Evolutionary conservation across 1,140 invertebrate genomes (phyloP), one percentile per base, ranked within the genome.

Genomic region (Hyphantria cunea): DNA sequence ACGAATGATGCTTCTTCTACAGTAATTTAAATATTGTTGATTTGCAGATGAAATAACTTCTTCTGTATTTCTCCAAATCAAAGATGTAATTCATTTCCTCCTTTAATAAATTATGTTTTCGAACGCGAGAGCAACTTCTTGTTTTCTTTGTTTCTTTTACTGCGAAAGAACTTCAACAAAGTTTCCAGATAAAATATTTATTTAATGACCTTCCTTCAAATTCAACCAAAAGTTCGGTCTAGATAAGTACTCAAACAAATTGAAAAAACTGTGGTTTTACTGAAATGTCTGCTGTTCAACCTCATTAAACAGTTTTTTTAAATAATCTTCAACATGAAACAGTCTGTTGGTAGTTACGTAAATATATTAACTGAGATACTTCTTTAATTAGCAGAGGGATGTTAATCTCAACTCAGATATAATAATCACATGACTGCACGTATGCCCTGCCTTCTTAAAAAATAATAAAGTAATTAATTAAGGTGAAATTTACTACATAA

Each of bases 141-240:
- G 45, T 63, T 66, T 66, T 66, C 66, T 67, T 68, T 72, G 61
- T 68, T 49, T 49, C 41, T 44, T 13, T 25, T 25, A 25, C 17
- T 25, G 2, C 17, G 17, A 5, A 25, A 5, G 17, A 80, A 76
- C 45, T 68, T 76, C 56, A 12, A 45, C 48, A 58, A 70, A 66
- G 52, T 74, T 71, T 64, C 41, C 44, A 63, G 52, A 54, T 37
- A 54, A 17, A 51, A 66, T 81, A 68, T 77, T 79, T 78, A 77
- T 76, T 77, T 79, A 81, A 81, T 81, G 74, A 74, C 64, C 62
- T 54, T 64, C 64, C 75, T 72, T 72, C 68, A 41, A 58, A 49
- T 65, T 54, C 49, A n/a, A 50, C 13, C 10, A 62, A 68, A 68
- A 58, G 32, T 34, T 41, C 14, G 14, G 10, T 55, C 34, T 55